A percentile compares a stretch with the other conserved stretches of the same genome.
phyloP scores from a whole-genome alignment of 2,113 vertebrate genomes.

The Notothenia rossii region DNA sequence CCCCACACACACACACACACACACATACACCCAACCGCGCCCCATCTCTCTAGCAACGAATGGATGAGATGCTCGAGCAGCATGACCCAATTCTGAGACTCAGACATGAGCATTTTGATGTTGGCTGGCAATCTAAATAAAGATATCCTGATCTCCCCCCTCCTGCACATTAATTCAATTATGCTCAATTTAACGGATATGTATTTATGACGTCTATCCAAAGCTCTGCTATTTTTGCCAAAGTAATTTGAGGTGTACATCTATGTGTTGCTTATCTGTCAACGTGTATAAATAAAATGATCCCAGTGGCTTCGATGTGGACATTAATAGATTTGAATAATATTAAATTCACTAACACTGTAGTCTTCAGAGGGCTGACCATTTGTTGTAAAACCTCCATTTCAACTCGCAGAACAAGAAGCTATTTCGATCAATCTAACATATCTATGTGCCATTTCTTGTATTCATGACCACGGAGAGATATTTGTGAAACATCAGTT shows the following conservation, averaged over 20 bases:
- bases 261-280: too few relatives aligned
- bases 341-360: neutral
- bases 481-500: neutral
- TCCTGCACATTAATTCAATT: neutral
- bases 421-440: neutral
- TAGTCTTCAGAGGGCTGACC: neutral
- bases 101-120: neutral
- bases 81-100: conserved; percentile 28
- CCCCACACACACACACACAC: too few relatives aligned
- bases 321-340: neutral
- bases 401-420: neutral
- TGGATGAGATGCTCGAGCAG: neutral
- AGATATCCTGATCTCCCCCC: neutral
- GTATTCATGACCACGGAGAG: neutral
- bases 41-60: neutral
- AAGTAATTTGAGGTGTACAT: neutral
- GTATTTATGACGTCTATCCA: neutral
- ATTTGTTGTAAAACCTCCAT: too few relatives aligned
- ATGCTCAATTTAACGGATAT: neutral
- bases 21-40: neutral
- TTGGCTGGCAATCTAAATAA: neutral
- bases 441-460: neutral
- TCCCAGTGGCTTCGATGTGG: neutral
- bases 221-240: neutral
- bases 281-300: neutral